phyloP scores from a whole-genome alignment of 2,797 vertebrate species.

The Typhlichthys eigenmanni region DNA sequence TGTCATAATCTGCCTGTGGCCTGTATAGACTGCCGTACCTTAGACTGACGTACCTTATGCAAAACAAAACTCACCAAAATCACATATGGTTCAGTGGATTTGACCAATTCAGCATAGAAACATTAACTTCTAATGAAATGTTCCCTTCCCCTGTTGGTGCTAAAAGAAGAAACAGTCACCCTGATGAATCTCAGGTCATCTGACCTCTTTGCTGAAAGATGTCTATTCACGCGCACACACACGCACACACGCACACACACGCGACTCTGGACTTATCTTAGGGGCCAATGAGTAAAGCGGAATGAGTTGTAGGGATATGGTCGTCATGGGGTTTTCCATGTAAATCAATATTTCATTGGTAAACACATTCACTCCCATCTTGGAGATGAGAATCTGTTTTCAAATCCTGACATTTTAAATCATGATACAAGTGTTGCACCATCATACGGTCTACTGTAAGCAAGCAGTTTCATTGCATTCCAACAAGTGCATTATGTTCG shows the following conservation, averaged over 20 bases:
- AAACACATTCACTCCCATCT: background rate
- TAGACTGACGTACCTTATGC: background rate
- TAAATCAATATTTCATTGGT: background rate
- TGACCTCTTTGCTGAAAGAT: conserved; percentile 59
- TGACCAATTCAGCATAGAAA: conserved; percentile 28
- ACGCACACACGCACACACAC: no score
- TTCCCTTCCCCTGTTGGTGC: conserved; percentile 27
- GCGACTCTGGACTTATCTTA: conserved; percentile 18
- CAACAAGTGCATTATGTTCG: background rate
- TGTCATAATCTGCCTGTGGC: background rate
- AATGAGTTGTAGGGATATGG: background rate
- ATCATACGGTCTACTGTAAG: background rate
- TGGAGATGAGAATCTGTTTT: background rate
- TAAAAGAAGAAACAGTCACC: conserved; percentile 32
- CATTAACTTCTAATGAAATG: conserved; percentile 21
- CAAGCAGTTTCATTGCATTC: conserved; percentile 21
- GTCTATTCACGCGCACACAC: conserved; percentile 5
- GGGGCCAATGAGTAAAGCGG: conserved; percentile 8
- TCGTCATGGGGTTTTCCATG: background rate
- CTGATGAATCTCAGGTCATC: conserved; percentile 36
- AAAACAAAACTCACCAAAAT: conserved; percentile 9
- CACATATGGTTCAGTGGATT: conserved; percentile 16
- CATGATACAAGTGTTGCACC: conserved; percentile 19
- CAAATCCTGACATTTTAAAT: conserved; percentile 11
- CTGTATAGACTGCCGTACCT: conserved; percentile 21